Conservation (phyloP, 2,113 vertebrate genomes). For the Stigmatopora argus region DNA sequence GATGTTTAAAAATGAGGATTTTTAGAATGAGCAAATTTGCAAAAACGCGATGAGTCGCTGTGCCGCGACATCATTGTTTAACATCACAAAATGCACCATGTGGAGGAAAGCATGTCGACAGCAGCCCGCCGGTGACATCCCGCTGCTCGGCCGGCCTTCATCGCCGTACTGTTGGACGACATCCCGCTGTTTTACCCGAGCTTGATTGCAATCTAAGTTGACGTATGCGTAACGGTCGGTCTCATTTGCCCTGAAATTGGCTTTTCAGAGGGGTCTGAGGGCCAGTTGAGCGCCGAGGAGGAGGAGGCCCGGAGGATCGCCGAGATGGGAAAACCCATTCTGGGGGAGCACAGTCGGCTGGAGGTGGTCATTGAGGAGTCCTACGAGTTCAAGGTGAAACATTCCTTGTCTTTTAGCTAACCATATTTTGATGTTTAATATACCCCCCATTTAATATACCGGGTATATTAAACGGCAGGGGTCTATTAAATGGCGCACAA, state of each 20-base stretch:
- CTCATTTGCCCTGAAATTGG: background rate
- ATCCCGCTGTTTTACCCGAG: background rate
- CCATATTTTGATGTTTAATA: no score
- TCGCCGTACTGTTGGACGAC: background rate
- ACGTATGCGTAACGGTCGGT: background rate
- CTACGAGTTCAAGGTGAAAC: slow-evolving; percentile 86
- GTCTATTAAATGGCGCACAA: no score
- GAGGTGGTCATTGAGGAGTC: slow-evolving; percentile 94
- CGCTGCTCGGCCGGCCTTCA: background rate
- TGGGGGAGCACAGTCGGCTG: slow-evolving; percentile 84
- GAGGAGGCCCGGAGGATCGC: slow-evolving; percentile 87
- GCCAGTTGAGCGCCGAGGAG: slow-evolving; percentile 78
- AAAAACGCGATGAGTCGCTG: background rate
- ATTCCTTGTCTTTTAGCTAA: background rate
- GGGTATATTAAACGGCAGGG: no score
- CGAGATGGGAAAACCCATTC: slow-evolving; percentile 90
- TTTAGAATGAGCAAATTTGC: background rate
- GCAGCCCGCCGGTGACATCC: background rate
- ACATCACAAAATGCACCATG: background rate
- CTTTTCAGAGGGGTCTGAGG: slow-evolving; percentile 71
- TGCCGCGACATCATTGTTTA: background rate
- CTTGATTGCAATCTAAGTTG: background rate
- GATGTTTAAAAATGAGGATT: no score
- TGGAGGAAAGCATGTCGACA: background rate
- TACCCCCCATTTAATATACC: no score